A percentile compares a stretch with the other conserved stretches of the same genome.
Evolutionary conservation across 2,888 invertebrate genomes (phyloP).

Genomic region (Pomacea canaliculata): DNA sequence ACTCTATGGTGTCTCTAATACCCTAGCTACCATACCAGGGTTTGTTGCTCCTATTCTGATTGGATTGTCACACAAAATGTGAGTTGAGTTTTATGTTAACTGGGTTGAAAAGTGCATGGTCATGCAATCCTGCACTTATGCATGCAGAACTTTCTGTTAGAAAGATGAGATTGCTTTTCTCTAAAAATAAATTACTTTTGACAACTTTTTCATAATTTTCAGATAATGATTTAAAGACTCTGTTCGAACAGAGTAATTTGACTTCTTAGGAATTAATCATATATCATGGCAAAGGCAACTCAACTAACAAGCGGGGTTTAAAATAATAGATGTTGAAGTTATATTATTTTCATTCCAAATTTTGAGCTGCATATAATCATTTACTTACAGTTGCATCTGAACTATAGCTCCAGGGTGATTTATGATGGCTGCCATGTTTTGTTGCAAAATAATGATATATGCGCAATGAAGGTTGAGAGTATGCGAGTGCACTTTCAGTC

Average conservation of each 20-base stretch:
- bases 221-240: not conserved
- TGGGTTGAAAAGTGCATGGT: not conserved
- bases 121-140: not conserved
- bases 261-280: not conserved
- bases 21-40: constrained; percentile 57
- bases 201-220: no score
- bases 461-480: not conserved
- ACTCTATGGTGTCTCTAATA: constrained; percentile 61
- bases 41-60: constrained; percentile 61
- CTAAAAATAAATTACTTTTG: no score
- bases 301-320: no score
- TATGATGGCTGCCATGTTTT: not conserved
- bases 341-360: no score
- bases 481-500: no score
- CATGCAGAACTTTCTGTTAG: not conserved
- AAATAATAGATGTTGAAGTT: no score
- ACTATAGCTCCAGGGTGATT: no score
- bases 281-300: not conserved
- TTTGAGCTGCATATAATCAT: no score
- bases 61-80: constrained; percentile 52
- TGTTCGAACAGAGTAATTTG: not conserved
- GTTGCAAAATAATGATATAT: not conserved
- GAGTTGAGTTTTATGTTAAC: constrained; percentile 18
- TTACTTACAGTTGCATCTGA: no score
- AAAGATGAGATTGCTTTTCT: not conserved